Base-by-base conservation (phyloP, 2,113 vertebrate species). In the Sterrhoptilus dennistouni region DNA sequence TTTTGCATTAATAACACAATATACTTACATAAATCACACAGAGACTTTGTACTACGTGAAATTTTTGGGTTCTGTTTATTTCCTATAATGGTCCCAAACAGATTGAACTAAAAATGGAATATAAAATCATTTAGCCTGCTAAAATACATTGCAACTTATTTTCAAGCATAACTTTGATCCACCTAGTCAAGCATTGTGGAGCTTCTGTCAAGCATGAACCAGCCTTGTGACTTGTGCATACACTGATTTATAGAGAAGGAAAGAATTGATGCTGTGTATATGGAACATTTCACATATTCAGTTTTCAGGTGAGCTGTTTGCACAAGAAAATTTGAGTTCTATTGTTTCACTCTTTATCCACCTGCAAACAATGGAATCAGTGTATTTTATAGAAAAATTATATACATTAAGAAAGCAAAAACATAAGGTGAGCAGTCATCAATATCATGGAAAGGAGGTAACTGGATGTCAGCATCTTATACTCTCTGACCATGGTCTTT, bases 371-470 rank as follows among this genome's bases (percentile, higher is more conserved):
- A 38, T 14, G 7, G 25, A 70, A 60, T 47, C 31, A 17, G 12
- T 57, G 11, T 31, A 44, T 17, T 66, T 87, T 29, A 29, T 53
- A 76, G 8, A 61, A 53, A 79, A 61, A 68, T 21, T 1, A 4
- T 3, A 47, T 6, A 31, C 19, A 57, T 33, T 28, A 38, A 71
- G 17, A 56, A 12, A 57, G 10, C 2, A 80, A 92, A 25, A 82
- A n/a, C 1, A 0, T 19, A 31, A 2, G 2, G 5, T 33, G 22
- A 10, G 5, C 9, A 66, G 27, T 5, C 17, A 61, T 3, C 4
- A 9, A 25, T 13, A 38, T 11, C 24, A 52, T 12, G 24, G 36
- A 71, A 16, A 56, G 11, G 3, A 71, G 12, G 5, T 28, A 7
- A 18, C 16, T 44, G 22, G 11, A 7, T 65, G 21, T 36, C 40